phyloP scores from a whole-genome alignment of 23 tunicate genomes.

The Oikopleura albicans region DNA sequence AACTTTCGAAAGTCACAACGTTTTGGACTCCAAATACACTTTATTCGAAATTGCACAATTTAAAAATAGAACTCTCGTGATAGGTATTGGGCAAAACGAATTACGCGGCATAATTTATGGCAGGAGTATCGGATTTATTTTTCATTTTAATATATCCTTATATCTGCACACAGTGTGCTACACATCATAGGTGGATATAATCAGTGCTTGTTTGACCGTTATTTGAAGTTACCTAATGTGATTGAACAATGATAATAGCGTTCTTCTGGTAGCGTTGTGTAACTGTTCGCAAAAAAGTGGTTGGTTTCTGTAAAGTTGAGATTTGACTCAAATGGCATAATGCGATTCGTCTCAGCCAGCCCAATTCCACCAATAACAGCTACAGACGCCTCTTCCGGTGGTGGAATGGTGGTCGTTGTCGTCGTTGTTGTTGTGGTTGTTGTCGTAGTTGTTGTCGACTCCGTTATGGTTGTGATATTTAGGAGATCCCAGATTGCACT shows the following conservation, averaged over 20 bases:
- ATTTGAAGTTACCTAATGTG: no score
- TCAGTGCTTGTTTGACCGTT: no score
- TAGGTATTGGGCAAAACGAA: not conserved
- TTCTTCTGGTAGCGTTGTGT: not conserved
- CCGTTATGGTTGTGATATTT: not conserved
- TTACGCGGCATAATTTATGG: not conserved
- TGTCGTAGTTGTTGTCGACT: not conserved
- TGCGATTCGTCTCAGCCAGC: not conserved
- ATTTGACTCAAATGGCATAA: not conserved
- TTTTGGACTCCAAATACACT: no score
- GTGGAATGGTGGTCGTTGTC: not conserved
- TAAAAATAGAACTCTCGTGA: no score
- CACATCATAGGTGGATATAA: no score
- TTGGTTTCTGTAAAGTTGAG: not conserved
- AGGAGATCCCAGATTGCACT: not conserved
- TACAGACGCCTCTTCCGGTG: not conserved
- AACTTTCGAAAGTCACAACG: no score
- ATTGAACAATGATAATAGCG: conserved; percentile 5
- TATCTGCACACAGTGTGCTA: not conserved
- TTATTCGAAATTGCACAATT: no score
- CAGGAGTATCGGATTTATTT: not conserved
- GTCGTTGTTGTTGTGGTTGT: conserved; percentile 10
- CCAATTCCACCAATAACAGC: conserved; percentile 14
- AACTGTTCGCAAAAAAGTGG: not conserved
- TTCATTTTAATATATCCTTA: not conserved